phyloP scores from a whole-genome alignment of 2,888 invertebrate species.

The Caenorhabditis wallacei region DNA sequence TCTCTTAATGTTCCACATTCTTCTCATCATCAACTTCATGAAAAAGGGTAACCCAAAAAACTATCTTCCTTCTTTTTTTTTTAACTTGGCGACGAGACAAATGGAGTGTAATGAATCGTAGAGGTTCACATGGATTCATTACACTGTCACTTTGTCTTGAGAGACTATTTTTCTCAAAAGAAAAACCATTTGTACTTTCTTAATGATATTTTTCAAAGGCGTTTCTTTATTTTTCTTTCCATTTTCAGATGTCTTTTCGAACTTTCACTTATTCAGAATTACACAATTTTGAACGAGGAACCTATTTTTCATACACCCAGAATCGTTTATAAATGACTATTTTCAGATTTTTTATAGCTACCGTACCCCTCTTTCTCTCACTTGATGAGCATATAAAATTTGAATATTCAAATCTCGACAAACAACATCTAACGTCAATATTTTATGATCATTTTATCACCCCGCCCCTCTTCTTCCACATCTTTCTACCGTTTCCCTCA shows the following conservation, averaged over 20 bases:
- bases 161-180: not conserved
- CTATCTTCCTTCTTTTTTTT: not conserved
- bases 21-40: not conserved
- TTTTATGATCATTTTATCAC: slow-evolving; percentile 17
- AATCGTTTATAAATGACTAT: no score
- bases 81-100: not conserved
- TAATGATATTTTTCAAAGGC: no score
- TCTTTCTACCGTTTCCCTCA: not conserved
- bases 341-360: not conserved
- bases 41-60: not conserved
- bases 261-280: no score
- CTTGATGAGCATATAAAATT: not conserved
- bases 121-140: slow-evolving; percentile 7
- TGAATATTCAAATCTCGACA: slow-evolving; percentile 16
- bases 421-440: slow-evolving; percentile 6
- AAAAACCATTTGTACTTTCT: not conserved
- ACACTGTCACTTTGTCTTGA: not conserved
- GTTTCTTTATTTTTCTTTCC: not conserved
- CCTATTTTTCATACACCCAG: no score
- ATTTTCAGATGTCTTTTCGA: not conserved
- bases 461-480: slow-evolving; percentile 9
- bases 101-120: not conserved
- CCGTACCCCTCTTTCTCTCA: not conserved
- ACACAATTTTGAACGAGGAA: no score
- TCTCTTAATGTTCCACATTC: not conserved